These are phyloP conservation scores for Erannis defoliaria DNA, from an alignment of 2,888 invertebrate genomes.

Conservation along the genomic window DNA sequence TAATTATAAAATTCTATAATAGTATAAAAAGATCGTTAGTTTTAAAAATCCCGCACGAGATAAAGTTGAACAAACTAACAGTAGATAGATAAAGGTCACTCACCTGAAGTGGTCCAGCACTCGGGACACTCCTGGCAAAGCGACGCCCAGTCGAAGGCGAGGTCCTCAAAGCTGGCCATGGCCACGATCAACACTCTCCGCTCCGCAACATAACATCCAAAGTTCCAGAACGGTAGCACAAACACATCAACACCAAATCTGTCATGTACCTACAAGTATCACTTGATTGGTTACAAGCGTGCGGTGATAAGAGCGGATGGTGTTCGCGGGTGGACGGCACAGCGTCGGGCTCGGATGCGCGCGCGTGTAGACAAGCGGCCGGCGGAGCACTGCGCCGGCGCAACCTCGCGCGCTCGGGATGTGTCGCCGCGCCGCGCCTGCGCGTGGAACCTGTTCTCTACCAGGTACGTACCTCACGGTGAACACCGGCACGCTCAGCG, in stretches of 20 bases:
- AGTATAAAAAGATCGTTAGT: not conserved
- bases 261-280: constrained; percentile 35
- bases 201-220: constrained; percentile 63
- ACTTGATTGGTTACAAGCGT: constrained; percentile 38
- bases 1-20: no score
- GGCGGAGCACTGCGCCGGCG: constrained; percentile 77
- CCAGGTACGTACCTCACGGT: no score
- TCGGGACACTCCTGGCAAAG: constrained; percentile 88
- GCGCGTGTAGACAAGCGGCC: constrained; percentile 76
- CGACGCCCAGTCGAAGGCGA: constrained; percentile 89
- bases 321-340: constrained; percentile 55
- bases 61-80: constrained; percentile 1
- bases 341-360: constrained; percentile 58
- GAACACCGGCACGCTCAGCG: constrained; percentile 65
- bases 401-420: constrained; percentile 72
- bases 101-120: constrained; percentile 88
- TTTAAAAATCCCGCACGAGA: not conserved
- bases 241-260: constrained; percentile 66
- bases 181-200: constrained; percentile 60
- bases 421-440: constrained; percentile 67
- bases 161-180: constrained; percentile 89
- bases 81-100: constrained; percentile 58
- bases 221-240: constrained; percentile 58
- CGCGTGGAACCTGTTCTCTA: constrained; percentile 75
- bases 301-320: constrained; percentile 53